Percentiles rank a stretch among this genome's conserved stretches.
phyloP scores from a whole-genome alignment of 1,140 invertebrate species.

The Macrobrachium rosenbergii region DNA sequence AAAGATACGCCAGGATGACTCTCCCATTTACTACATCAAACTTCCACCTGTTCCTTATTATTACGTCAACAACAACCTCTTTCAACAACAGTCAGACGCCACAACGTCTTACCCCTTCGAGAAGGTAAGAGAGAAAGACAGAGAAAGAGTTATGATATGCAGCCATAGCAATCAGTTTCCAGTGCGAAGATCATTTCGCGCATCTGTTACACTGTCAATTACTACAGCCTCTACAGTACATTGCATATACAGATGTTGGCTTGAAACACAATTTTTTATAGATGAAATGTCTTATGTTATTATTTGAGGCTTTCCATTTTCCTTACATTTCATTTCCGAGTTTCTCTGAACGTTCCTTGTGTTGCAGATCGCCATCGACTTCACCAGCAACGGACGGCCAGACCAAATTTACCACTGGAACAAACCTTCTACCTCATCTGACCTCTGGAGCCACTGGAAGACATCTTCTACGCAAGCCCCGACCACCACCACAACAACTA shows the following conservation, averaged over 20 bases:
- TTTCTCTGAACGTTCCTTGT: too few relatives aligned
- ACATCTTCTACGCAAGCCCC: background rate
- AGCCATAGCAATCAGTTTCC: background rate
- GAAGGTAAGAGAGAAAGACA: background rate
- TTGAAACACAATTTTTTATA: background rate
- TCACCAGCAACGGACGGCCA: constrained; percentile 44
- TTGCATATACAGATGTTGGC: background rate
- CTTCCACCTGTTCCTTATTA: constrained; percentile 50
- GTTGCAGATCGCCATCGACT: constrained; percentile 34
- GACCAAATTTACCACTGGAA: constrained; percentile 54
- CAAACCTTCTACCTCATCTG: background rate
- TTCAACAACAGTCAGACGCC: background rate
- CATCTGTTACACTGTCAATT: background rate
- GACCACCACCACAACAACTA: constrained; percentile 24
- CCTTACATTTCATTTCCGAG: too few relatives aligned
- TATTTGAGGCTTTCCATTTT: background rate
- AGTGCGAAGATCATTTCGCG: background rate
- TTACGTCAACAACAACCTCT: constrained; percentile 49
- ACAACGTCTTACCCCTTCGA: background rate
- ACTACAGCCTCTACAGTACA: background rate
- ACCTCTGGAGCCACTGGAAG: constrained; percentile 9
- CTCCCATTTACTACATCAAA: constrained; percentile 56
- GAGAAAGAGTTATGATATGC: background rate
- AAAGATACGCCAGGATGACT: constrained; percentile 34
- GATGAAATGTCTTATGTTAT: too few relatives aligned